Conservation (phyloP, 2,888 invertebrate genomes). For the Eupeodes latifasciatus region DNA sequence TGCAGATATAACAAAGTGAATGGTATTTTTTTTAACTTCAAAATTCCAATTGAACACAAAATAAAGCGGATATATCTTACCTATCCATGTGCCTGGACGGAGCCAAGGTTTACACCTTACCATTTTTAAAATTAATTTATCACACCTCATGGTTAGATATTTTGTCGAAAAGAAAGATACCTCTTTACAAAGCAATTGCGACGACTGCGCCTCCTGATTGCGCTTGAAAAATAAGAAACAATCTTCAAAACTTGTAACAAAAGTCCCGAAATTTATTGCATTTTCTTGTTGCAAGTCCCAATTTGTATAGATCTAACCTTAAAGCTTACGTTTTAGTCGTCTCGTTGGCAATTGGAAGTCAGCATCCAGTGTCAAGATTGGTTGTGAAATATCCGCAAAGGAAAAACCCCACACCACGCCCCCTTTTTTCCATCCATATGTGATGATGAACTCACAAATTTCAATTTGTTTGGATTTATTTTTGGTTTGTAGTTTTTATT, state of each 20-base stretch:
- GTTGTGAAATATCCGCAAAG: constrained; percentile 48
- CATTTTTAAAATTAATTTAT: constrained; percentile 55
- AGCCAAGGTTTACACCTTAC: constrained; percentile 19
- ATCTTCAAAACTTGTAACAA: background rate
- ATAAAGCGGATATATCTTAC: background rate
- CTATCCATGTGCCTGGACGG: no score
- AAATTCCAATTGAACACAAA: constrained; percentile 47
- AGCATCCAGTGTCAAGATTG: constrained; percentile 51
- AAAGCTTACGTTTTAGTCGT: constrained; percentile 35
- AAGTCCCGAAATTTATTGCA: constrained; percentile 45
- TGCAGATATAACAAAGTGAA: constrained; percentile 11
- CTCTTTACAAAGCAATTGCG: constrained; percentile 50
- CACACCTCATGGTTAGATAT: constrained; percentile 46
- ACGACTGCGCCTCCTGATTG: constrained; percentile 4
- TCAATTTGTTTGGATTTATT: constrained; percentile 72
- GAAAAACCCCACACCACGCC: constrained; percentile 2
- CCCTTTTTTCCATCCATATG: background rate
- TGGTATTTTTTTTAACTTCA: constrained; percentile 15
- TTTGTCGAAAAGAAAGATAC: constrained; percentile 37
- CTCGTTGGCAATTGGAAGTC: background rate
- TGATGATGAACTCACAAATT: constrained; percentile 42
- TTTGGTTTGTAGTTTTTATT: constrained; percentile 6
- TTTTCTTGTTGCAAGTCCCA: constrained; percentile 50
- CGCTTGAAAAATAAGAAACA: constrained; percentile 35
- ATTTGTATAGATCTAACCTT: constrained; percentile 42